Evolutionary conservation across 92 coral and sea anemone genomes (phyloP).

Genomic region (Porites divaricata): DNA sequence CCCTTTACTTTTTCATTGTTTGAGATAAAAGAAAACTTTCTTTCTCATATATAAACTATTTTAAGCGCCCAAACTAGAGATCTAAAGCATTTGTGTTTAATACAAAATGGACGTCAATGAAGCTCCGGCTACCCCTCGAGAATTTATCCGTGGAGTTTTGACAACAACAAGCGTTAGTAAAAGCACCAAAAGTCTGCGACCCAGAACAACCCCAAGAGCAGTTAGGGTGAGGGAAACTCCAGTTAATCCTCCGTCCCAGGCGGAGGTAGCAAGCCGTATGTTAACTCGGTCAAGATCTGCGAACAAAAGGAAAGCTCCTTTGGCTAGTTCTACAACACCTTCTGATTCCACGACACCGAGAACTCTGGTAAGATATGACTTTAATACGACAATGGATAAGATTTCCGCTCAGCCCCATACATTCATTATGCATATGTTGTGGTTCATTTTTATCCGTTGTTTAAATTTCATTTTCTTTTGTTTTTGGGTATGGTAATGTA

Average conservation of each 20-base stretch:
- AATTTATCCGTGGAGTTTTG: slow-evolving; percentile 69
- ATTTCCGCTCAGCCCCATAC: too few species aligned
- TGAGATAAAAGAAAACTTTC: neutral
- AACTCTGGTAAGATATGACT: slow-evolving; percentile 65
- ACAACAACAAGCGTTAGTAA: slow-evolving; percentile 40
- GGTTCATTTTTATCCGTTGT: too few species aligned
- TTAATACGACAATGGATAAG: neutral
- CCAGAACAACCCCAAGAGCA: slow-evolving; percentile 37
- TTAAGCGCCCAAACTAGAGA: neutral
- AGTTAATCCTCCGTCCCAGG: slow-evolving; percentile 32
- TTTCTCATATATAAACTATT: neutral
- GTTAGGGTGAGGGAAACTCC: slow-evolving; percentile 6
- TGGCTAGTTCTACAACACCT: slow-evolving; percentile 46
- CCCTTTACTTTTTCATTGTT: neutral
- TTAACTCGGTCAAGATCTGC: slow-evolving; percentile 56
- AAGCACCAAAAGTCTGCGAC: slow-evolving; percentile 40
- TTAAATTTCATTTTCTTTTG: too few species aligned
- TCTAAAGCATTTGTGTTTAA: neutral
- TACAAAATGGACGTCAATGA: slow-evolving; percentile 26
- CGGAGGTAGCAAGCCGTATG: slow-evolving; percentile 51
- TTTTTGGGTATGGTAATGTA: too few species aligned
- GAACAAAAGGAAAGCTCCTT: slow-evolving; percentile 38
- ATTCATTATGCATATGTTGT: too few species aligned
- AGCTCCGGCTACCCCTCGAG: slow-evolving; percentile 75
- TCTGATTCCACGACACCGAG: slow-evolving; percentile 71